Evolutionary conservation across 2,113 vertebrate genomes (phyloP).

Genomic region (Megaleporinus macrocephalus): DNA sequence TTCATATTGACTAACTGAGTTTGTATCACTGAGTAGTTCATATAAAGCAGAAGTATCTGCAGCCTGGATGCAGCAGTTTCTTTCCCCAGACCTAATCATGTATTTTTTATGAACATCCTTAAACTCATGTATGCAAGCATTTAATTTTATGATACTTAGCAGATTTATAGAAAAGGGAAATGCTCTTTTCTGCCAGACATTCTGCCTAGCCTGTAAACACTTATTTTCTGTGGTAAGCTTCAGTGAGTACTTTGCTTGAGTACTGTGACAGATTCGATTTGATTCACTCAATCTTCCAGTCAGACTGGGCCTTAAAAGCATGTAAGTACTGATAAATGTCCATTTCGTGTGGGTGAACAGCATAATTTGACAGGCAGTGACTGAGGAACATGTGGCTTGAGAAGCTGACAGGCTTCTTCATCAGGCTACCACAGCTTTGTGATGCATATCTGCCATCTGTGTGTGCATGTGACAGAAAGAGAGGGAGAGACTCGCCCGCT

Average conservation of each 20-base stretch:
- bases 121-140: not conserved
- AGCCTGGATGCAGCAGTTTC: not conserved
- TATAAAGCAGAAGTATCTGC: not conserved
- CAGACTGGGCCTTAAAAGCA: constrained; percentile 22
- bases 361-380: constrained; percentile 18
- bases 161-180: constrained; percentile 4
- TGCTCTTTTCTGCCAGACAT: not conserved
- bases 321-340: constrained; percentile 10
- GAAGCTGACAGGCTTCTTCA: constrained; percentile 19
- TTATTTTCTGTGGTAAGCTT: constrained; percentile 3
- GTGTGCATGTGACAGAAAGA: constrained; percentile 43
- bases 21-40: not conserved
- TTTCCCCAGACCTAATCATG: not conserved
- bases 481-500: constrained; percentile 25
- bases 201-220: constrained; percentile 7
- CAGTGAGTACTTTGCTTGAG: constrained; percentile 19
- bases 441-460: constrained; percentile 39
- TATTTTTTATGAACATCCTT: not conserved
- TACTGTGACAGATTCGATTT: constrained; percentile 29
- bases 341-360: not conserved
- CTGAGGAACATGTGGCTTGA: constrained; percentile 23
- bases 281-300: constrained; percentile 30
- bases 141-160: constrained; percentile 6
- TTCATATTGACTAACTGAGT: no score
- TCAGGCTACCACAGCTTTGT: not conserved